phyloP scores from a whole-genome alignment of 2,113 vertebrate genomes.

The Hydropotes inermis region DNA sequence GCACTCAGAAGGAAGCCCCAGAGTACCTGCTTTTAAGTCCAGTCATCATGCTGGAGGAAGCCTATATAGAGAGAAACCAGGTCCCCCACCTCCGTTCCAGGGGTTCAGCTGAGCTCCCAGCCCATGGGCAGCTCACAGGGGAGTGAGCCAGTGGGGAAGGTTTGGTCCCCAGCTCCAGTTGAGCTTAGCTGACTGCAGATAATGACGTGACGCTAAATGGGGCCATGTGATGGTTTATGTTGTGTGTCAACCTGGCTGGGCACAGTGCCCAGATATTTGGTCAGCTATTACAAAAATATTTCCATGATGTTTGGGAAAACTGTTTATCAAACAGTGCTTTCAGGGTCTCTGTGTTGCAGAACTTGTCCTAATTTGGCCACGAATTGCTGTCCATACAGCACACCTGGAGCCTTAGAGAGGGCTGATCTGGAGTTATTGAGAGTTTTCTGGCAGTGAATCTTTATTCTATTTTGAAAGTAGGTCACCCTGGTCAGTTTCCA shows the following conservation, averaged over 20 bases:
- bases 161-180: fast-evolving
- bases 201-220: not conserved
- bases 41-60: not conserved
- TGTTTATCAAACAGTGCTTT: not conserved
- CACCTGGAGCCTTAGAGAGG: not conserved
- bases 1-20: not conserved
- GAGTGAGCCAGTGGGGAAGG: not conserved
- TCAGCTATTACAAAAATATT: not conserved
- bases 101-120: not conserved
- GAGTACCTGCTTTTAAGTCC: not conserved
- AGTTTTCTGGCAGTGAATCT: not conserved
- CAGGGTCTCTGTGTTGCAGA: not conserved
- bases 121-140: not conserved
- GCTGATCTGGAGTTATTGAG: not conserved
- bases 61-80: not conserved
- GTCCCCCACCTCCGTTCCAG: not conserved
- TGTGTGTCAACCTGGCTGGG: not conserved
- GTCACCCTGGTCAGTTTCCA: not conserved
- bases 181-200: fast-evolving
- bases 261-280: not conserved
- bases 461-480: not conserved
- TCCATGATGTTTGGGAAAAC: not conserved
- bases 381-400: not conserved
- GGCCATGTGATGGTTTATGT: not conserved
- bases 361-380: not conserved